Conservation (phyloP, 2,888 invertebrate genomes). For the Empis livida region DNA sequence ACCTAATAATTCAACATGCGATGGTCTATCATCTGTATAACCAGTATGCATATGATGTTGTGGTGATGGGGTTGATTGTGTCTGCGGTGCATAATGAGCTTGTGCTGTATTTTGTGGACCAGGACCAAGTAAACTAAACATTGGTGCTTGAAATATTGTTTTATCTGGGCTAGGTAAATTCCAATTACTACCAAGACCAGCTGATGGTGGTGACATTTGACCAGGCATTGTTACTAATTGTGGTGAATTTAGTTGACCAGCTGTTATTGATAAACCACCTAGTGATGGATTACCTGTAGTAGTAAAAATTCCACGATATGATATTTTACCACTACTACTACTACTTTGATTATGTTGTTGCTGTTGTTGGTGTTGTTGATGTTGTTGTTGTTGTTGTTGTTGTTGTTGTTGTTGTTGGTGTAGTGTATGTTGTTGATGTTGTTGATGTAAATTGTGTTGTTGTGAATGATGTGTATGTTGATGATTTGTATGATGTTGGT, state of each 20-base stretch:
- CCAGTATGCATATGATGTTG: slow-evolving; percentile 30
- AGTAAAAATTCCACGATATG: slow-evolving; percentile 60
- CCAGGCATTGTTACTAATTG: slow-evolving; percentile 32
- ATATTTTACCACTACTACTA: slow-evolving; percentile 39
- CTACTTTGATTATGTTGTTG: slow-evolving; percentile 34
- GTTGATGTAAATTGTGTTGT: slow-evolving; percentile 20
- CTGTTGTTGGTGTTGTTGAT: slow-evolving; percentile 34
- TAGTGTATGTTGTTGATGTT: slow-evolving; percentile 22
- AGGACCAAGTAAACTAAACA: slow-evolving; percentile 51
- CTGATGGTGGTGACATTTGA: slow-evolving; percentile 43
- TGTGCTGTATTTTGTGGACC: slow-evolving; percentile 38
- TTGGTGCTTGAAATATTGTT: slow-evolving; percentile 48
- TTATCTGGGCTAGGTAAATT: slow-evolving; percentile 56
- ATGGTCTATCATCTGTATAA: slow-evolving; percentile 37
- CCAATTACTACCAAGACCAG: slow-evolving; percentile 53
- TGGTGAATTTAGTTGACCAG: slow-evolving; percentile 28
- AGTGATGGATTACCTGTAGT: slow-evolving; percentile 44
- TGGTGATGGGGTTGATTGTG: slow-evolving; percentile 36
- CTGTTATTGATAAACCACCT: slow-evolving; percentile 18
- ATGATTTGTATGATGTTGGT: slow-evolving; percentile 22
- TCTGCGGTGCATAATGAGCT: slow-evolving; percentile 40
- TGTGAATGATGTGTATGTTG: slow-evolving; percentile 23
- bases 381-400: slow-evolving; percentile 17
- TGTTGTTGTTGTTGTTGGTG: slow-evolving; percentile 16
- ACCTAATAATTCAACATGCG: slow-evolving; percentile 44